Base-by-base conservation (phyloP, 2,113 vertebrate species). In the Pavo muticus region DNA sequence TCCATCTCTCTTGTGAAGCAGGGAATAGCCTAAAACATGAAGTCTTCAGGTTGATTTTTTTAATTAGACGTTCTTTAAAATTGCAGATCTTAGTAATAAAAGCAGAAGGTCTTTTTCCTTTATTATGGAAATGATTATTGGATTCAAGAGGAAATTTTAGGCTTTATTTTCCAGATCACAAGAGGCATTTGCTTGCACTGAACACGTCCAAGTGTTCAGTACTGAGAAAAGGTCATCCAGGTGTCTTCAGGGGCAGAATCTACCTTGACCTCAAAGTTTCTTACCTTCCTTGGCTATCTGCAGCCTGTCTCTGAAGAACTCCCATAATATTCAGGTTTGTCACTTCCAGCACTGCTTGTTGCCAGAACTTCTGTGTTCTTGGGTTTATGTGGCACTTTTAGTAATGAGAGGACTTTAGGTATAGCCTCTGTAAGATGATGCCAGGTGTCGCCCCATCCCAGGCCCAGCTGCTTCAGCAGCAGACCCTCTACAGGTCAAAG, bases 331-430 rank as follows among this genome's bases (percentile, higher is more conserved):
- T 83, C 32, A 37, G 1, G 24, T 73, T 42, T 75, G 23, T 27
- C 9, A 12, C 61, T 78, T 85, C 6, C 35, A 56, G 75, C 54
- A 11, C 25, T 23, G 19, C 7, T 29, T 47, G 32, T n/a, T 69
- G 14, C 7, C 67, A 69, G 17, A 48, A 54, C 1, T 11, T 21
- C 40, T 60, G n/a, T 44, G 20, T 70, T 7, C 35, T 10, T 64
- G 32, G 39, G 17, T 16, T 71, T 75, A 25, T 9, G 5, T 52
- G 35, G 39, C 47, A 69, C 6, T 35, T 72, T 68, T 42, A 7
- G 16, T 54, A 50, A 12, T 0, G 4, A 2, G 8, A 60, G 21
- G 14, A 12, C 63, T 86, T 35, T 29, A 37, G 18, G 20, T 18
- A 2, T 72, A 29, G 3, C 54, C 32, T 24, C 29, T 69, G 1